Percentiles rank a stretch among this genome's conserved stretches.
phyloP scores from a whole-genome alignment of 2,888 invertebrate species.

The Gerosis bhagava region DNA sequence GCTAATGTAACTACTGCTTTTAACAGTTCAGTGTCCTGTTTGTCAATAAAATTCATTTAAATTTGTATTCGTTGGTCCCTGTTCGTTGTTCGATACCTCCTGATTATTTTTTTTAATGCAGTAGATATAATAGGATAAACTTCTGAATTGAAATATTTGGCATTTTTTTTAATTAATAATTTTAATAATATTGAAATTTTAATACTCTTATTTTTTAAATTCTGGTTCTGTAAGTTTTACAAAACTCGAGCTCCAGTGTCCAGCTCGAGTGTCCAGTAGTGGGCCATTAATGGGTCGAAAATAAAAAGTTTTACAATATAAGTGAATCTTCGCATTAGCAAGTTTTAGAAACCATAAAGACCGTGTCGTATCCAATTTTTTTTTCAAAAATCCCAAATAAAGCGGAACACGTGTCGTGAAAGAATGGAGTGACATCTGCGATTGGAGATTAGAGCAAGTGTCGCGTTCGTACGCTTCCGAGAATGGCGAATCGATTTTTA shows the following conservation, averaged over 20 bases:
- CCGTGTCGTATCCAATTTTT: constrained; percentile 6
- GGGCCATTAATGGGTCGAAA: too few species aligned
- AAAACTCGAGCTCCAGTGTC: too few species aligned
- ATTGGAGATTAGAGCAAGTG: constrained; percentile 76
- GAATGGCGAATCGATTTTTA: constrained; percentile 62
- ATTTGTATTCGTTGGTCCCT: too few species aligned
- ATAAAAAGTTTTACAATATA: too few species aligned
- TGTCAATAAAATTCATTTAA: too few species aligned
- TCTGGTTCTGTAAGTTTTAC: background rate
- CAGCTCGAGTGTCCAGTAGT: too few species aligned
- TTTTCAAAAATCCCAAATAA: constrained; percentile 42
- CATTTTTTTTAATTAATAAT: background rate
- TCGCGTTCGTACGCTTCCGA: constrained; percentile 56
- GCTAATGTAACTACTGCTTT: too few species aligned
- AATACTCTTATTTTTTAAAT: background rate
- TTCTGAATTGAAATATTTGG: too few species aligned
- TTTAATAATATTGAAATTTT: background rate
- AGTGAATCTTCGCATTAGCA: background rate
- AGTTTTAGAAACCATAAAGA: constrained; percentile 6
- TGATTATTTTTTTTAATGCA: too few species aligned
- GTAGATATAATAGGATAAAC: too few species aligned
- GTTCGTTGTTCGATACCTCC: too few species aligned
- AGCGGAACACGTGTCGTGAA: constrained; percentile 68
- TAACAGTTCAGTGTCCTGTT: too few species aligned
- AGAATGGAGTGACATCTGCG: constrained; percentile 62